Base-by-base conservation (phyloP, 2,888 invertebrate species). In the Polia nebulosa region DNA sequence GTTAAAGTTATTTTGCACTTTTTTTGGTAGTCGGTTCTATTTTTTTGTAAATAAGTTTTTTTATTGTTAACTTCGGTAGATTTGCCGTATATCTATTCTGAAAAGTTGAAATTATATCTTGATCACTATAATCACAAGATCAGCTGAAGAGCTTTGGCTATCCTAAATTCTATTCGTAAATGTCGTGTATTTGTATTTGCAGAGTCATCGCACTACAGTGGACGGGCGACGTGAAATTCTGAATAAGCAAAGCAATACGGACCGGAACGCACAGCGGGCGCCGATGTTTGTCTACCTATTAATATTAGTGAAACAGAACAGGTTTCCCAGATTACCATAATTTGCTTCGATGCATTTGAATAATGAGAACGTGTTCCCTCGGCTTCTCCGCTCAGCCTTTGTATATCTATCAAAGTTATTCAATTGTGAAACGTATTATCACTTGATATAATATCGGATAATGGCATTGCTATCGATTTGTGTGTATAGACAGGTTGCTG, bases 261-360 rank as follows among this genome's bases (percentile, higher is more conserved):
- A 83, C 81, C 77, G 60, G 83, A 84, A 85, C 78, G 76, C 74
- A 78, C 78, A 81, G 80, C 83, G 80, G 84, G 87, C 85, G 82
- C 85, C 88, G 88, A 91, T 92, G 92, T 93, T 93, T 94, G 94
- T 92, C 82, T 82, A 81, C 86, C 89, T 86, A 94, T 94, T 94
- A 94, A 93, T 94, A 94, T 95, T 94, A 90, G 91, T 92, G 93
- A 94, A 94, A 94, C 94, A 94, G 94, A 94, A 90, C 95, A 95
- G 94, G 94, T 94, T 93, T 89, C 92, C 88, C 93, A 93, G 95
- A 95, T 95, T 95, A 95, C 93, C 95, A 95, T 95, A 95, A 95
- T 95, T 95, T 95, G 95, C 93, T 95, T 93, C 94, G 92, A 92
- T 95, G 95, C 95, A 95, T 95, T 95, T 94, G 95, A 94, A 95